phyloP scores from a whole-genome alignment of 2,888 invertebrate genomes.

The Cremastinae sp. region DNA sequence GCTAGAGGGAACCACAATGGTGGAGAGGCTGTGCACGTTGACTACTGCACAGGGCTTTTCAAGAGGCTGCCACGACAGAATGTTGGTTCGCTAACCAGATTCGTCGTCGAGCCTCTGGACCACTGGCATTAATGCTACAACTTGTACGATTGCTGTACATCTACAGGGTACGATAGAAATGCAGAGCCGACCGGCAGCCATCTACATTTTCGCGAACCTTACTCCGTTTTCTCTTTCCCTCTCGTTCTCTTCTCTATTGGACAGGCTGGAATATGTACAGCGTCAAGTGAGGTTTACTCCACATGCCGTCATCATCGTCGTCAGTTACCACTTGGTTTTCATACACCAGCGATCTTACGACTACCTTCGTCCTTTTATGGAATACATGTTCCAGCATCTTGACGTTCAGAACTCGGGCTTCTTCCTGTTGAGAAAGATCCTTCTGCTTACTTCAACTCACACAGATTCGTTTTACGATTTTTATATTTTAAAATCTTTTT shows the following conservation, averaged over 20 bases:
- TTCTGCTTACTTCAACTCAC: too few relatives aligned
- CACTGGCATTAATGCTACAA: conserved; percentile 50
- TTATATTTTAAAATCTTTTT: too few relatives aligned
- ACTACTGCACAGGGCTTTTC: conserved; percentile 54
- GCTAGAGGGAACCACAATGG: conserved; percentile 50
- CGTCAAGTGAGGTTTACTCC: not conserved
- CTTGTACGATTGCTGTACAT: conserved; percentile 47
- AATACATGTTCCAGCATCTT: too few relatives aligned
- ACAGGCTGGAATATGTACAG: not conserved
- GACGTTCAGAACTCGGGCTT: too few relatives aligned
- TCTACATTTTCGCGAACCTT: conserved; percentile 38
- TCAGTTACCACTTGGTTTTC: too few relatives aligned
- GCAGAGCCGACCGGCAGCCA: conserved; percentile 37
- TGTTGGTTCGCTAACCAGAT: conserved; percentile 55
- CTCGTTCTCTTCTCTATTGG: conserved; percentile 11
- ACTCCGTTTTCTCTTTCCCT: conserved; percentile 43
- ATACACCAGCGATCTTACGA: too few relatives aligned
- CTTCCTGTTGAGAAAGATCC: too few relatives aligned
- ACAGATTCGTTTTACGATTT: too few relatives aligned
- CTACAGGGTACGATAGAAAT: conserved; percentile 43
- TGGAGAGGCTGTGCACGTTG: conserved; percentile 39
- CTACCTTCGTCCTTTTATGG: too few relatives aligned
- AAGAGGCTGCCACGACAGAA: conserved; percentile 48
- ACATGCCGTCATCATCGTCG: not conserved
- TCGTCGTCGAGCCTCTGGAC: conserved; percentile 58